phyloP scores from a whole-genome alignment of 2,797 vertebrate species.

The Pseudochirops corinnae region DNA sequence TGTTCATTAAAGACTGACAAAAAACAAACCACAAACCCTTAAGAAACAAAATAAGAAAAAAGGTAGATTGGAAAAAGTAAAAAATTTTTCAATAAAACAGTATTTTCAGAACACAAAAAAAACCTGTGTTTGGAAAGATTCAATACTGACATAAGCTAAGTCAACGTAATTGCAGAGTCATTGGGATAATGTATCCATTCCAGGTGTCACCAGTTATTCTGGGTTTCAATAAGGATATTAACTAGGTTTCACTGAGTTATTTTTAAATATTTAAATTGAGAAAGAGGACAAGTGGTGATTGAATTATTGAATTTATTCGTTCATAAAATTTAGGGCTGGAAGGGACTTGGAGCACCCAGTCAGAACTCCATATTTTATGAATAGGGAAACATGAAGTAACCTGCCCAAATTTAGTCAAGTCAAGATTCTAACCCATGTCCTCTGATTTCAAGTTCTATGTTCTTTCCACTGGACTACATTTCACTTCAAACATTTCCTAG shows the following conservation, averaged over 20 bases:
- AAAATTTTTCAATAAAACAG: background rate
- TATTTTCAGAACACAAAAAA: background rate
- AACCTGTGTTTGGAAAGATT: background rate
- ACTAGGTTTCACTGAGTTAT: background rate
- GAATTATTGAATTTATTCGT: background rate
- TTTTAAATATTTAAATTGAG: background rate
- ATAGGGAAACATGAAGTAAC: background rate
- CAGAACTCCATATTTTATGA: background rate
- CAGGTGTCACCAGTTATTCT: too few relatives aligned
- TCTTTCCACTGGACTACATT: background rate
- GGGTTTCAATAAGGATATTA: background rate
- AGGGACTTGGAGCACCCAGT: background rate
- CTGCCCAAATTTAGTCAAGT: background rate
- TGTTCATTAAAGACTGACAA: slow-evolving; percentile 16
- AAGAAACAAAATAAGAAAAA: slow-evolving; percentile 8
- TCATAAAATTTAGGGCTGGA: background rate
- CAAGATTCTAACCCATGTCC: background rate
- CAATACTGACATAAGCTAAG: background rate
- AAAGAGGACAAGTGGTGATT: background rate
- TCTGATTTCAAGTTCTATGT: background rate
- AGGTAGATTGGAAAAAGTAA: background rate
- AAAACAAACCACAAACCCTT: background rate
- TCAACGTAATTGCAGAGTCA: too few relatives aligned
- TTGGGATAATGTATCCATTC: background rate
- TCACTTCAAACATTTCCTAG: background rate